Evolutionary conservation across 2,888 invertebrate genomes (phyloP), one percentile per base, ranked within the genome.

Genomic region (Lasioglossum lativentre): DNA sequence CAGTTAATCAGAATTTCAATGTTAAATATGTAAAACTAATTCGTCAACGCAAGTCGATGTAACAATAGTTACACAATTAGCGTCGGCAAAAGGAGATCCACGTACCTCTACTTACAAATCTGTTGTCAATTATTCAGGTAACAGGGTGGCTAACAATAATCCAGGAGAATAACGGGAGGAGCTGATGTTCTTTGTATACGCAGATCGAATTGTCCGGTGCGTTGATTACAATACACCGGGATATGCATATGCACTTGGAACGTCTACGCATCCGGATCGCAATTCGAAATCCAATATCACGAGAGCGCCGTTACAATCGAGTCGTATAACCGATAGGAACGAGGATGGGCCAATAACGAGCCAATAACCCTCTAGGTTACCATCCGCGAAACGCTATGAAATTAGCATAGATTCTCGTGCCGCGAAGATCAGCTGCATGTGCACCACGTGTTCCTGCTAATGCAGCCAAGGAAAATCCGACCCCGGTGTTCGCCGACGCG

Each of bases 391-490:
- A 78, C 78, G 84, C 90, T 85, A 88, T 83, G 90, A 88, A 89
- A 90, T 90, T 90, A 90, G 89, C 90, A 90, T 90, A 90, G 87
- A 90, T 89, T 90, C 86, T 82, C 86, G 72, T 80, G 82, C 52
- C 38, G 75, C 42, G 82, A 90, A 88, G 88, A 90, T 90, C 87
- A 85, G 80, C 81, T 79, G 75, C 78, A 80, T 83, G 88, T 85
- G 77, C 83, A 86, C 81, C 90, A 89, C 80, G 88, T 87, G 85
- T 88, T 88, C 83, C 78, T 82, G 79, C 73, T 85, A 82, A 88
- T 85, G 82, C 77, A 52, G 70, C 68, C 80, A 79, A 88, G 82
- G 87, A 88, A 89, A 81, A 89, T 88, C 90, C 79, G 45, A 75
- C 79, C 30, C 68, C 68, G 70, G 66, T 82, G 78, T 89, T 87